A percentile compares a stretch with the other conserved stretches of the same genome.
Conservation (phyloP, 2,797 vertebrate genomes). For the Enteromius treurensis region DNA sequence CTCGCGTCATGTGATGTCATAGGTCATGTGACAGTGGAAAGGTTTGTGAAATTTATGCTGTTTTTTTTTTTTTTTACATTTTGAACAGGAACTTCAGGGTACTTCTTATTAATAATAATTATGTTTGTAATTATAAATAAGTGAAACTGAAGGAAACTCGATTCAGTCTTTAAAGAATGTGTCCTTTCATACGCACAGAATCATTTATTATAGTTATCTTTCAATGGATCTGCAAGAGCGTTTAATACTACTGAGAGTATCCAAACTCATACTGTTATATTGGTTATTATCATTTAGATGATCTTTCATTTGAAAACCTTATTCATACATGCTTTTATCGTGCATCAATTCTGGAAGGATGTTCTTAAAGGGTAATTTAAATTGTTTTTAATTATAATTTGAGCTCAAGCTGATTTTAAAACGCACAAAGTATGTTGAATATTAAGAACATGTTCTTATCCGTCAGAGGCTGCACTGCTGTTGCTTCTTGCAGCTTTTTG, state of each 20-base stretch:
- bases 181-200: background rate
- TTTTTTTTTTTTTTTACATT: background rate
- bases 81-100: background rate
- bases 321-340: background rate
- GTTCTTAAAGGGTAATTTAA: background rate
- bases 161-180: background rate
- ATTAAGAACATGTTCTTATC: background rate
- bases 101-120: background rate
- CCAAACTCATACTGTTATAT: background rate
- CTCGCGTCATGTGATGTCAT: background rate
- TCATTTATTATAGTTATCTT: background rate
- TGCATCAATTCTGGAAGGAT: background rate
- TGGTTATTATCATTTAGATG: background rate
- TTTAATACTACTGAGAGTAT: constrained; percentile 21
- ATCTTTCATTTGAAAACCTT: background rate
- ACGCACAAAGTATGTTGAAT: background rate
- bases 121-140: background rate
- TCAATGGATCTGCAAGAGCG: background rate
- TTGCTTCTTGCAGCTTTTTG: background rate
- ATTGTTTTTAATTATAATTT: background rate
- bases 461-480: background rate
- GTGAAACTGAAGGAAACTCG: background rate
- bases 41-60: background rate
- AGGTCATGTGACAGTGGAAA: background rate
- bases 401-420: background rate